Base-by-base conservation (phyloP, 2,888 invertebrate species). In the Pelosia muscerda region DNA sequence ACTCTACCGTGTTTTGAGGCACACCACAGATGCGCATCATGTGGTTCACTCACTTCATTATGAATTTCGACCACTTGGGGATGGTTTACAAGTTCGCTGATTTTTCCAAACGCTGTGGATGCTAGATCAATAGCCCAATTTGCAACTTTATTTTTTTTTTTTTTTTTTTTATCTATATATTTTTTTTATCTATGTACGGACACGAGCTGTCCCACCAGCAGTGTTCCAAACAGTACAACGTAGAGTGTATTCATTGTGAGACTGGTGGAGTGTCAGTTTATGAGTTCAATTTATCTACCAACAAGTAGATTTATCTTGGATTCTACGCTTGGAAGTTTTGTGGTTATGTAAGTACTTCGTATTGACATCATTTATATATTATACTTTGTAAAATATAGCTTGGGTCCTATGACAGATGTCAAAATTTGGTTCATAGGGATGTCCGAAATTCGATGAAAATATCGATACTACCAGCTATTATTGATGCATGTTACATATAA, bases 1-100 rank as follows among this genome's bases (percentile, higher is more conserved):
- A 54, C 31, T 54, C 31, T 63, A 54, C 54, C 54, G 22, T 54
- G 31, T 26, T 26, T 54, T 10, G 62, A 63, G 19, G 42, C 62
- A 31, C 62, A 63, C 62, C 62, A 63, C 54, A 63, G n/a, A 28
- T 53, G 62, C 9, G 62, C 62, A 19, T 63, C 31, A 15, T 63
- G 62, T 54, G n/a, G n/a, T n/a, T n/a, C n/a, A n/a, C 54, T 63
- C 8, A 54, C 62, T 54, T 63, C 62, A 28, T 63, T 63, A 15
- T 63, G 54, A 19, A 63, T 54, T 63, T 63, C 62, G 28, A 63
- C 62, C 1, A 54, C 28, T n/a, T 53, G 49, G 13, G 22, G 49
- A 13, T 63, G n/a, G n/a, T 63, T 31, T 13, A 31, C 54, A 11
- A 63, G 31, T 22, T 28, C 23, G 49, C 26, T 31, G 9, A 63